A percentile compares a stretch with the other conserved stretches of the same genome.
phyloP scores from a whole-genome alignment of 2,888 invertebrate species.

The Microchrysa polita region DNA sequence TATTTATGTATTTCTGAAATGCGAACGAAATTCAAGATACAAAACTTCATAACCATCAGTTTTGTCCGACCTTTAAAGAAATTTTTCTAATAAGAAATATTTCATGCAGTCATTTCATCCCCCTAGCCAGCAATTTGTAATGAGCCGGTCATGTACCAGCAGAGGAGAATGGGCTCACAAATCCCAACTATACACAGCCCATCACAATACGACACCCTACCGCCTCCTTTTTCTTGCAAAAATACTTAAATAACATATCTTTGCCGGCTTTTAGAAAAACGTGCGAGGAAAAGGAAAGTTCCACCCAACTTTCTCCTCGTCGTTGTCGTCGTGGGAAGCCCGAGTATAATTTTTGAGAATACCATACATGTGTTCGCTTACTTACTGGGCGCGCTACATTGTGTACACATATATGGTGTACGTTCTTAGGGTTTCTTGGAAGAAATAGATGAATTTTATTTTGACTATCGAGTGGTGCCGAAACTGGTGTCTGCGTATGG shows the following conservation, averaged over 20 bases:
- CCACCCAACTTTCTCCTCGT: constrained; percentile 34
- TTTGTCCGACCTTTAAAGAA: neutral
- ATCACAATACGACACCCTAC: constrained; percentile 19
- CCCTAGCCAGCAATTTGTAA: neutral
- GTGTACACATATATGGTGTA: constrained; percentile 1
- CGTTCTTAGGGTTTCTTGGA: constrained; percentile 24
- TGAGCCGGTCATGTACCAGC: neutral
- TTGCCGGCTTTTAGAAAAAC: constrained; percentile 7
- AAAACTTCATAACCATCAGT: too few species aligned
- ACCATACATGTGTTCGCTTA: constrained; percentile 38
- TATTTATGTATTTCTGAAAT: too few species aligned
- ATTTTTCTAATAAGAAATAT: constrained; percentile 42
- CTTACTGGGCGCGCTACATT: neutral
- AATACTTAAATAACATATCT: constrained; percentile 41
- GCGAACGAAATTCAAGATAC: too few species aligned
- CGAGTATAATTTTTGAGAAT: constrained; percentile 42
- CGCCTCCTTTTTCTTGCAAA: neutral
- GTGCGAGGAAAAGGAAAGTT: constrained; percentile 7
- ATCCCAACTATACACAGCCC: constrained; percentile 13
- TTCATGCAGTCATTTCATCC: constrained; percentile 43
- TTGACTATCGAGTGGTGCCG: neutral
- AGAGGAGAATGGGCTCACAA: constrained; percentile 13
- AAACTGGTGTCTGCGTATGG: constrained; percentile 8
- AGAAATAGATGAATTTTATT: constrained; percentile 32
- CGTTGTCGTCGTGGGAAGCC: constrained; percentile 2